These are phyloP conservation scores for Acestrorhynchus altus DNA, from an alignment of 2,797 vertebrate genomes.

Conservation along the genomic window DNA sequence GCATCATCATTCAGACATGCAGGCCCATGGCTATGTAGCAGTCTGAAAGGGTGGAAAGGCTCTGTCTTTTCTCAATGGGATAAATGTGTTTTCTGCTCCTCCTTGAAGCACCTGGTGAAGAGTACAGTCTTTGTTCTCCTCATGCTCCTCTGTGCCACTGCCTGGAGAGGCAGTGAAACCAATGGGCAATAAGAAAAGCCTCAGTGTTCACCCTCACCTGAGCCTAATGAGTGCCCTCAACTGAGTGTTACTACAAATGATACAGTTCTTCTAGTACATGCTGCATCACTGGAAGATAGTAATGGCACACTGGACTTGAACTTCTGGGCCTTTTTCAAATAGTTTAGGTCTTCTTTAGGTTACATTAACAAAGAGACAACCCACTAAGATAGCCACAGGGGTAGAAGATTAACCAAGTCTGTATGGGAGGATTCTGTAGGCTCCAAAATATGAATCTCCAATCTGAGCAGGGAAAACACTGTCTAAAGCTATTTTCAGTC, in stretches of 20 bases:
- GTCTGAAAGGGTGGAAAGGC: not conserved
- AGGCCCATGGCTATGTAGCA: slow-evolving; percentile 15
- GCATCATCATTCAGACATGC: slow-evolving; percentile 25
- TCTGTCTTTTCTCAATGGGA: not conserved
- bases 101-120: not conserved
- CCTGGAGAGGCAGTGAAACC: slow-evolving; percentile 27
- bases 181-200: slow-evolving; percentile 36
- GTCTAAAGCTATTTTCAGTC: slow-evolving; percentile 52
- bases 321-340: not conserved
- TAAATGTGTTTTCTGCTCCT: not conserved
- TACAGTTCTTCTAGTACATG: slow-evolving; percentile 36
- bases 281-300: not conserved
- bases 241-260: slow-evolving; percentile 42
- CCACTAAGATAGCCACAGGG: not conserved
- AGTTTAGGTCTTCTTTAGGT: not conserved
- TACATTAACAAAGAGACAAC: no score
- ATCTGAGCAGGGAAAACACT: not conserved
- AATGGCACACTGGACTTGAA: not conserved
- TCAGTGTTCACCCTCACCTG: slow-evolving; percentile 24
- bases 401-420: slow-evolving; percentile 17
- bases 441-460: slow-evolving; percentile 40
- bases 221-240: slow-evolving; percentile 45
- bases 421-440: slow-evolving; percentile 5
- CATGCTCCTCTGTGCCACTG: not conserved
- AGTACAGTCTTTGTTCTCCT: slow-evolving; percentile 1